Evolutionary conservation across 1,140 invertebrate species (phyloP), one percentile per base, ranked within the genome.

Genomic region (Ruditapes philippinarum): DNA sequence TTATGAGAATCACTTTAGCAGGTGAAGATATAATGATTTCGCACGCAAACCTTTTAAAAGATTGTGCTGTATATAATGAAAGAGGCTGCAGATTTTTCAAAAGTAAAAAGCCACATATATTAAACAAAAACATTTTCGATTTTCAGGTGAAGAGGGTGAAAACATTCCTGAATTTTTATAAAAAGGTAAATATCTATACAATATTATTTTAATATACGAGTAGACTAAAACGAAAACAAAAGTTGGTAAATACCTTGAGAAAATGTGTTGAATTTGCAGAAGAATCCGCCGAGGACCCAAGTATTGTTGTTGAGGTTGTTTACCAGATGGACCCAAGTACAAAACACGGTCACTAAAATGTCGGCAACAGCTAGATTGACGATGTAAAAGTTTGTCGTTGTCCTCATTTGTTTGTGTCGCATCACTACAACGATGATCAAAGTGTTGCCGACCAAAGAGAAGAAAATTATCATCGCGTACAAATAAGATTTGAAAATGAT

Each of bases 241-340:
- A n/a, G n/a, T n/a, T n/a, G n/a, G n/a, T n/a, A n/a, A n/a, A 45
- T 94, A 96, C 96, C 95, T 93, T 96, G 96, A 42, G 95, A 93
- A 90, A 96, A 96, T 7, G 94, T 94, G 88, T 96, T 96, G 45
- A 96, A 92, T 81, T 95, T 95, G 90, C 96, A 96, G 85, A 96
- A 92, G 92, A 96, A 94, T 0, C 94, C 91, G 17, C 96, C 96
- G 1, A 96, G 90, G 0, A 95, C 91, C 94, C 94, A 94, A 57
- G 89, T 90, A 60, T 93, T 84, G 42, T 88, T 85, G 36, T 90
- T 88, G 4, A 94, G 83, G 40, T 91, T 86, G 57, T 93, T 91
- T 1, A 96, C 94, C 0, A 96, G 89, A 78, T 96, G 96, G 4
- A 96, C 95, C 96, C 96, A 96, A 90, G 95, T 96, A 82, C 96